Conservation (phyloP, 1,140 invertebrate species). For the Triops longicaudatus region DNA sequence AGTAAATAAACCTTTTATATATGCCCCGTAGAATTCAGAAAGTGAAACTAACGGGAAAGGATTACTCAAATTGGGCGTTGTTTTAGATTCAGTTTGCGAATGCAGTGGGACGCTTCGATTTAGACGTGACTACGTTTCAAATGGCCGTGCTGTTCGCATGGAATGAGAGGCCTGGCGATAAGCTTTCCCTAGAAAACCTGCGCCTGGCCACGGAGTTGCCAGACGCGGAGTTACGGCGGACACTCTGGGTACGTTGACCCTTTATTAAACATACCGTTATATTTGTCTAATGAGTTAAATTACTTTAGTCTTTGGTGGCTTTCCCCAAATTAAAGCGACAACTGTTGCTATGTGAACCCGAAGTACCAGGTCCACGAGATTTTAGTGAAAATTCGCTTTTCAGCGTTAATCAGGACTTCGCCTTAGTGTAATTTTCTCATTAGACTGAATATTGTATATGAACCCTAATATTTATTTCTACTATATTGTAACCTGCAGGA, state of each 20-base stretch:
- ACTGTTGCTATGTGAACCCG: constrained; percentile 69
- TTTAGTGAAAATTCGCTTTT: constrained; percentile 87
- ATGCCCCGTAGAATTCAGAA: not conserved
- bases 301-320: constrained; percentile 70
- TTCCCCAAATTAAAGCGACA: constrained; percentile 94
- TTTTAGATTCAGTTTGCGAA: constrained; percentile 67
- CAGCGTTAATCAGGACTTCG: constrained; percentile 96
- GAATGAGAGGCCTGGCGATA: constrained; percentile 89
- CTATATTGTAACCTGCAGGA: constrained; percentile 45
- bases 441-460: constrained; percentile 20
- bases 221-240: constrained; percentile 87
- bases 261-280: not conserved
- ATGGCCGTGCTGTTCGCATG: constrained; percentile 99
- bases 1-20: constrained; percentile 39
- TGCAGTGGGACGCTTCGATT: constrained; percentile 85
- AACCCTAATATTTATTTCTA: constrained; percentile 17
- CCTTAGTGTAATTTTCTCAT: constrained; percentile 53
- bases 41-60: constrained; percentile 6
- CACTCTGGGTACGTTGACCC: constrained; percentile 64
- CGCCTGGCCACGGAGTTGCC: constrained; percentile 92
- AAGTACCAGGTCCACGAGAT: constrained; percentile 78
- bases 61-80: constrained; percentile 26
- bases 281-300: constrained; percentile 28
- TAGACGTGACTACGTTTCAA: constrained; percentile 99
- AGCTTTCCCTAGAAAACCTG: constrained; percentile 90